Conservation (phyloP, 2,113 vertebrate genomes). For the Suncus etruscus region DNA sequence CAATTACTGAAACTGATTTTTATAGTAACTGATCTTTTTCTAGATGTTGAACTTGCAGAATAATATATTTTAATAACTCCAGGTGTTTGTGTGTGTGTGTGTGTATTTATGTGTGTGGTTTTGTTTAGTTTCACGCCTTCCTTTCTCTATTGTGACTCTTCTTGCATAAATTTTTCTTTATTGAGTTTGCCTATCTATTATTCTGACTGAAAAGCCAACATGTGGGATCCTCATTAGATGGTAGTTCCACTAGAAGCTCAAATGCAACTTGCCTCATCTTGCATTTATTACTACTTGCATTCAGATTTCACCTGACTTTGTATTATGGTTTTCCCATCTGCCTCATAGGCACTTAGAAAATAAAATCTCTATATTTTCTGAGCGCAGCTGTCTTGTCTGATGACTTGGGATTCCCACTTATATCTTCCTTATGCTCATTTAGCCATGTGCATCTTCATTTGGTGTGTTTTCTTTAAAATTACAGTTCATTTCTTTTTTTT, state of each 20-base stretch:
- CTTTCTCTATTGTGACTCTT: not conserved
- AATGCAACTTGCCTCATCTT: not conserved
- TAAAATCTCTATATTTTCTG: conserved; percentile 7
- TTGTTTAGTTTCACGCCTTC: not conserved
- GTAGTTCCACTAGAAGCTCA: not conserved
- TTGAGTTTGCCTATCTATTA: conserved; percentile 7
- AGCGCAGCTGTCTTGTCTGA: not conserved
- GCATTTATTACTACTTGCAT: not conserved
- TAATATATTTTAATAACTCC: too few relatives aligned
- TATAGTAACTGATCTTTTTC: not conserved
- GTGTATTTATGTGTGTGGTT: too few relatives aligned
- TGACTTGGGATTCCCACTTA: not conserved
- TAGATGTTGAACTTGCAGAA: not conserved
- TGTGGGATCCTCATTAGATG: conserved; percentile 12
- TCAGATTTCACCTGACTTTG: not conserved
- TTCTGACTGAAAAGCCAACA: not conserved
- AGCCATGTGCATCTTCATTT: not conserved
- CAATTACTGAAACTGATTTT: not conserved
- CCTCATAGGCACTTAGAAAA: not conserved
- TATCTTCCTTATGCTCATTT: not conserved
- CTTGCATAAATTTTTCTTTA: not conserved
- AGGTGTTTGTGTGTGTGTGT: too few relatives aligned
- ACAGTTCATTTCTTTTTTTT: too few relatives aligned
- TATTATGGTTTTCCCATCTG: not conserved
- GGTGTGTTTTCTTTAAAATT: not conserved